Conservation (phyloP, 2,888 invertebrate species). For the Cheilosia grossa region DNA sequence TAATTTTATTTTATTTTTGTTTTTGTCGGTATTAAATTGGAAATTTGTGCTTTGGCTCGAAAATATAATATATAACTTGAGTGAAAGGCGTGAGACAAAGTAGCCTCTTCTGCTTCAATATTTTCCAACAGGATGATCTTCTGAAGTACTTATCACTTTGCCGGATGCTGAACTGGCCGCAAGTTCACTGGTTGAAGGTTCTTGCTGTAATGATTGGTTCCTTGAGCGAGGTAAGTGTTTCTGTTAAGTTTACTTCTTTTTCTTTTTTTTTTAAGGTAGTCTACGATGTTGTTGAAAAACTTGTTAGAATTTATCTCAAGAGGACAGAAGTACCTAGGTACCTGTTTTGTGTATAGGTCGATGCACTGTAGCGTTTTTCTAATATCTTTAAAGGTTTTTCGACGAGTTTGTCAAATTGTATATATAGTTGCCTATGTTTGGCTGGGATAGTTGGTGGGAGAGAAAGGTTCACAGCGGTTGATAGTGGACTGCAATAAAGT, state of each 20-base stretch:
- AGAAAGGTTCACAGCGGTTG: no score
- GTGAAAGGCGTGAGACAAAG: neutral
- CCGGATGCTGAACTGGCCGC: conserved; percentile 81
- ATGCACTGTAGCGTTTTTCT: no score
- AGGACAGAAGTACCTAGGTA: no score
- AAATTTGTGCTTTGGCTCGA: neutral
- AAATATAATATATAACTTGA: no score
- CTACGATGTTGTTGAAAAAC: neutral
- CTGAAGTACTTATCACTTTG: conserved; percentile 89
- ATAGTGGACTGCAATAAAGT: no score
- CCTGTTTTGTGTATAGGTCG: no score
- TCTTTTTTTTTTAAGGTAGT: neutral
- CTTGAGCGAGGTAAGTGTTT: conserved; percentile 85
- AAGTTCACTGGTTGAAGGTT: conserved; percentile 89
- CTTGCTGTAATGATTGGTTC: conserved; percentile 89
- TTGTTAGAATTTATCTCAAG: conserved; percentile 1
- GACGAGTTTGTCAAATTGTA: no score
- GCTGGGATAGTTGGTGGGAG: no score
- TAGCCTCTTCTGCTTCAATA: conserved; percentile 40
- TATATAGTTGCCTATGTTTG: no score
- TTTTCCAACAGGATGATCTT: conserved; percentile 76
- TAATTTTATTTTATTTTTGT: conserved; percentile 33
- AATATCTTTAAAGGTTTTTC: no score
- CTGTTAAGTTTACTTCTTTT: conserved; percentile 14
- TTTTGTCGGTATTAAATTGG: neutral